Base-by-base conservation (phyloP, 2,797 vertebrate genomes). In the Psittacula echo region DNA sequence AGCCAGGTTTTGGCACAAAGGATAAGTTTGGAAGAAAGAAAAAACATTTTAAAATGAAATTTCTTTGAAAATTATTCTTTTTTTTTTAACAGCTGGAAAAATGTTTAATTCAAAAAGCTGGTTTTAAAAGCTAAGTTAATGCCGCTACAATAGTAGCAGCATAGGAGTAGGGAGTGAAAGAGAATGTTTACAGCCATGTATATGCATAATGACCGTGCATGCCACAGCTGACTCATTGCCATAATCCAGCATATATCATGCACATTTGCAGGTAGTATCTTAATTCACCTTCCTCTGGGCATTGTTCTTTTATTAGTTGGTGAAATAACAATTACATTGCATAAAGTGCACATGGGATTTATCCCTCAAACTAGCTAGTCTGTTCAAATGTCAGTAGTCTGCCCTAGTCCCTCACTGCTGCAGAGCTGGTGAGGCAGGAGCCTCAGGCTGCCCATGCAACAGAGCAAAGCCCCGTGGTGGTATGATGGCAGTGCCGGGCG, bases 371-470 rank as follows among this genome's bases (percentile, higher is more conserved):
- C 48, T 42, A 20, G 4, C 26, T 58, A n/a, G 20, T 17, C 39
- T 37, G 44, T 47, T 58, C 50, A 42, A 66, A 37, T 9, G 10
- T 23, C 61, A 7, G n/a, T 18, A 47, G 22, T 14, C 10, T 32
- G 10, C 13, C 10, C 8, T 24, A 7, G 9, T 6, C 29, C 37
- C 29, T 53, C 0, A 0, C 20, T 41, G 53, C 53, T 37, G 29
- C 61, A 73, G 81, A 65, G 13, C 24, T 45, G 53, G 50, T 20
- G 13, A 42, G 22, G 30, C 0, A 0, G 39, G 19, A 20, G 14
- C 14, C 24, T 22, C 15, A 7, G 41, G 18, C 20, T 0, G 1
- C 16, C 51, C 9, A 44, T 5, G 10, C 24, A 1, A 0, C 1
- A 0, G 32, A 32, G 47, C 48, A 44, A 70, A 87, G 34, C 32